These are phyloP conservation scores for Vanessa atalanta DNA, from an alignment of 1,140 invertebrate species.

Conservation along the genomic window DNA sequence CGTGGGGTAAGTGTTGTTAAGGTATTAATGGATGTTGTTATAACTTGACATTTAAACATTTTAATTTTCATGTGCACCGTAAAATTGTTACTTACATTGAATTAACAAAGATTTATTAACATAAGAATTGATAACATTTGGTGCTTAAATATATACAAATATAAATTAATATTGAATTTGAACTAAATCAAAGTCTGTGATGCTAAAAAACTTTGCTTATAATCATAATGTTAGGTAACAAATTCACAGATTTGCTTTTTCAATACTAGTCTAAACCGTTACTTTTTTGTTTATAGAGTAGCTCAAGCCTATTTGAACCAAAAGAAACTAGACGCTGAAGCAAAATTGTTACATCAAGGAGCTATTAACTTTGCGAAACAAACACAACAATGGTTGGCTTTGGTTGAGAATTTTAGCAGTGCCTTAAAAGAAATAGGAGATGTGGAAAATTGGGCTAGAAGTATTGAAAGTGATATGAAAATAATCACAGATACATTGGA, in stretches of 20 bases:
- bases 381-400: conserved; percentile 96
- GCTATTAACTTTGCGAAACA: conserved; percentile 97
- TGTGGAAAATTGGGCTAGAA: conserved; percentile 98
- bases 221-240: too few relatives aligned
- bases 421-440: conserved; percentile 99
- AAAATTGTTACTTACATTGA: too few relatives aligned
- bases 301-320: conserved; percentile 99
- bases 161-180: too few relatives aligned
- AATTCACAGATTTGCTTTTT: too few relatives aligned
- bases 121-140: too few relatives aligned
- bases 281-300: conserved; percentile 82
- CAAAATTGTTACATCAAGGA: conserved; percentile 96
- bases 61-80: too few relatives aligned
- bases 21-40: too few relatives aligned
- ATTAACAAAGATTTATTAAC: too few relatives aligned
- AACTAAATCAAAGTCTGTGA: too few relatives aligned
- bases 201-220: too few relatives aligned
- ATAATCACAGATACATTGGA: conserved; percentile 95
- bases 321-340: conserved; percentile 97
- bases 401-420: conserved; percentile 97
- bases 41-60: too few relatives aligned
- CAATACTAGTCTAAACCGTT: background rate
- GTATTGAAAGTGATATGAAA: conserved; percentile 98
- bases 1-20: conserved; percentile 89
- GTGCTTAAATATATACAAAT: too few relatives aligned